Evolutionary conservation across 2,888 invertebrate genomes (phyloP).

Genomic region (Phalera bucephala): DNA sequence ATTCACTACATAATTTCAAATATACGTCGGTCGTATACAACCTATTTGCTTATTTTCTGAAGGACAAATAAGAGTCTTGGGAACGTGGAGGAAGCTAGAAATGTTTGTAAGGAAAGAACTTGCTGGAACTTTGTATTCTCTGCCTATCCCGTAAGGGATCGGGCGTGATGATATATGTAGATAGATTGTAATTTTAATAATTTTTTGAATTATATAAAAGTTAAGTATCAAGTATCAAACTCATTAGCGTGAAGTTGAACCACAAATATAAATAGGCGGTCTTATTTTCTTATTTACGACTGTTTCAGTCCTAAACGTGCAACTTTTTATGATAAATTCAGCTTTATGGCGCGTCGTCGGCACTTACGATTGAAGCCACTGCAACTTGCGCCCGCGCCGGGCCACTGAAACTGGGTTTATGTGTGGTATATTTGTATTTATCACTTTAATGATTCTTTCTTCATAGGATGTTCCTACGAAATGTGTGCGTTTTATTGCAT

Average conservation of each 20-base stretch:
- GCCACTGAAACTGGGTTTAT: slow-evolving; percentile 60
- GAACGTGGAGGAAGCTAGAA: too few species aligned
- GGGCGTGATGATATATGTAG: too few species aligned
- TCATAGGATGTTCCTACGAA: slow-evolving; percentile 41
- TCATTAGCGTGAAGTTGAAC: slow-evolving; percentile 24
- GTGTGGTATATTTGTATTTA: slow-evolving; percentile 51
- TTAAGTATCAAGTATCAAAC: slow-evolving; percentile 58
- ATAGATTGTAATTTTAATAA: too few species aligned
- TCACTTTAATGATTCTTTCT: slow-evolving; percentile 45
- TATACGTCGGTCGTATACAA: too few species aligned
- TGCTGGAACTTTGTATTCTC: too few species aligned
- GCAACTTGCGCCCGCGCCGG: slow-evolving; percentile 35
- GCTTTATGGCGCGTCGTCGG: slow-evolving; percentile 57
- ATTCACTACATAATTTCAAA: too few species aligned
- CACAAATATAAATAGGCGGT: slow-evolving; percentile 73
- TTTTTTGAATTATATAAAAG: too few species aligned
- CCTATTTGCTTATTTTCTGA: too few species aligned
- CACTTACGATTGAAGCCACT: slow-evolving; percentile 49
- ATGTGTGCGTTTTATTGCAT: slow-evolving; percentile 24
- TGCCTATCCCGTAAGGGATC: too few species aligned
- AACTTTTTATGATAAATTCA: slow-evolving; percentile 77
- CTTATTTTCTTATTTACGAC: slow-evolving; percentile 76
- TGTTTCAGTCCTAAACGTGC: slow-evolving; percentile 72
- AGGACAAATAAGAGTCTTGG: too few species aligned
- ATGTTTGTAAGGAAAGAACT: too few species aligned